Evolutionary conservation across 2,888 invertebrate species (phyloP).

Genomic region (Phasia obesa): DNA sequence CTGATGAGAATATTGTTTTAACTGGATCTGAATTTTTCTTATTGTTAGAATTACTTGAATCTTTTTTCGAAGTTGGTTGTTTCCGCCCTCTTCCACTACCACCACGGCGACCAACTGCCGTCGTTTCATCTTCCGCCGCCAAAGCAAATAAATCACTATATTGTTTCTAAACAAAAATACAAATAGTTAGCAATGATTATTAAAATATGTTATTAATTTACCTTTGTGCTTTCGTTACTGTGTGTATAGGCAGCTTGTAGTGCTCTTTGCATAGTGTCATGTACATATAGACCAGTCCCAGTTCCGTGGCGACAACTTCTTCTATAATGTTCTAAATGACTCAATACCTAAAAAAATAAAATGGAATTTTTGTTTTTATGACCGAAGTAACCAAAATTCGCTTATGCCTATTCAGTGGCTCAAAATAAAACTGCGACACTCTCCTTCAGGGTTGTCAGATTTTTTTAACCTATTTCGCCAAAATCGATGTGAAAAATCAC

Average conservation of each 20-base stretch:
- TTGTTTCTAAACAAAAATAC: constrained; percentile 86
- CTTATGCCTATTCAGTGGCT: no score
- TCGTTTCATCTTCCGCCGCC: constrained; percentile 93
- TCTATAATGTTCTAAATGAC: constrained; percentile 95
- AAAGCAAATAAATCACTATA: constrained; percentile 95
- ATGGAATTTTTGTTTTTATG: background rate
- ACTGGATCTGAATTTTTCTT: constrained; percentile 83
- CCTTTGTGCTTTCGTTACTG: constrained; percentile 93
- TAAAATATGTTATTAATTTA: constrained; percentile 74
- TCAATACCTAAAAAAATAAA: constrained; percentile 86
- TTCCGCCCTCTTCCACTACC: constrained; percentile 85
- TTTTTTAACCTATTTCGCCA: no score
- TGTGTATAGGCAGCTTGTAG: constrained; percentile 93
- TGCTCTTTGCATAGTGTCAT: constrained; percentile 95
- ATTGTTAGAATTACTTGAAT: constrained; percentile 82
- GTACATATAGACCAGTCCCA: constrained; percentile 91
- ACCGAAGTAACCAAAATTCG: no score
- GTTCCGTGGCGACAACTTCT: constrained; percentile 86
- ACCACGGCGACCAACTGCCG: constrained; percentile 85
- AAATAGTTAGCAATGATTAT: constrained; percentile 33
- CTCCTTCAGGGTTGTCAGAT: no score
- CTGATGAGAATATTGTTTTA: constrained; percentile 87
- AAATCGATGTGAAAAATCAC: no score
- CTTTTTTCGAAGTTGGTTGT: constrained; percentile 84
- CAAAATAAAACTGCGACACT: no score